These are phyloP conservation scores for Clostera curtula DNA, from an alignment of 2,888 invertebrate genomes.

Conservation along the genomic window DNA sequence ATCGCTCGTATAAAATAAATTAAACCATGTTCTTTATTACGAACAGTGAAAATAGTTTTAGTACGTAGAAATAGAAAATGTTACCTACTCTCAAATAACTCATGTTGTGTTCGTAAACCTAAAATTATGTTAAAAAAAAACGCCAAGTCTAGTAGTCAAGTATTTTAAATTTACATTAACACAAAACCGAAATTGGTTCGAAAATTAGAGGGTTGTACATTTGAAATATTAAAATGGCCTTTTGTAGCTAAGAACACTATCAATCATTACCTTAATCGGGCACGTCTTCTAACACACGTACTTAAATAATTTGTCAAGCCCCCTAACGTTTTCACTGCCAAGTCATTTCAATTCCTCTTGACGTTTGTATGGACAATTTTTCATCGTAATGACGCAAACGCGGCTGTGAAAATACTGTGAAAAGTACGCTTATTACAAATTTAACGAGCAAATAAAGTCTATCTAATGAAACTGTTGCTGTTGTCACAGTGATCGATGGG, in stretches of 20 bases:
- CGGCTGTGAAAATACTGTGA: slow-evolving; percentile 12
- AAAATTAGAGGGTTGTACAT: too few species aligned
- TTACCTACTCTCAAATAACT: too few species aligned
- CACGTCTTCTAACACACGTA: slow-evolving; percentile 66
- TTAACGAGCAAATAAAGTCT: slow-evolving; percentile 10
- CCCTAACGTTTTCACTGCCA: slow-evolving; percentile 38
- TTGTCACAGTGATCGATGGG: slow-evolving; percentile 36
- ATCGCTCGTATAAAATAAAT: slow-evolving; percentile 52
- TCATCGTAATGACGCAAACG: slow-evolving; percentile 26
- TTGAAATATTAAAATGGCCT: slow-evolving; percentile 45
- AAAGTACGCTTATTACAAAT: slow-evolving; percentile 5
- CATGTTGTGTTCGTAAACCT: too few species aligned
- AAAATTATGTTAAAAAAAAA: too few species aligned
- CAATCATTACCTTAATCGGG: slow-evolving; percentile 65
- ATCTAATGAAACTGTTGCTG: too few species aligned
- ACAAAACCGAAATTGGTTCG: too few species aligned
- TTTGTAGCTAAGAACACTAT: slow-evolving; percentile 59
- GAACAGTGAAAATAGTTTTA: slow-evolving; percentile 22
- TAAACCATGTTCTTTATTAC: slow-evolving; percentile 36
- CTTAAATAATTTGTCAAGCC: slow-evolving; percentile 73
- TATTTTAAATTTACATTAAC: too few species aligned
- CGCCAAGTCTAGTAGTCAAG: too few species aligned
- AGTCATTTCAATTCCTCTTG: slow-evolving; percentile 45
- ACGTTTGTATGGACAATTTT: slow-evolving; percentile 36
- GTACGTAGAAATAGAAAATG: too few species aligned